These are phyloP conservation scores for Otus sunia DNA, from an alignment of 2,113 vertebrate species.

Conservation along the genomic window DNA sequence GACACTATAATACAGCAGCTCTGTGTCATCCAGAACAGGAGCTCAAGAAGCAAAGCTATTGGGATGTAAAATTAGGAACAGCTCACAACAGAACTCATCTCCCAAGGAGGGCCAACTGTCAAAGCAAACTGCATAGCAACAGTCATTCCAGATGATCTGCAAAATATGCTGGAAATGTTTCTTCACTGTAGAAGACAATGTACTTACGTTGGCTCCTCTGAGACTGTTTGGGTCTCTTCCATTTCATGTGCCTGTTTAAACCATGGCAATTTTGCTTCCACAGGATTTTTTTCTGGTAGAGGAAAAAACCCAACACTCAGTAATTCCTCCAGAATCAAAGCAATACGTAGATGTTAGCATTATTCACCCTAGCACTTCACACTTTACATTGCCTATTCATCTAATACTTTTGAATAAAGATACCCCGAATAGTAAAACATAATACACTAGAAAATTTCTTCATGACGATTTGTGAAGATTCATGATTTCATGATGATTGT, in stretches of 20 bases:
- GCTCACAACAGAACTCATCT: background rate
- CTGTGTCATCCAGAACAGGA: background rate
- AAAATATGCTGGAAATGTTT: background rate
- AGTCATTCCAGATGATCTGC: background rate
- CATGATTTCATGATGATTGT: background rate
- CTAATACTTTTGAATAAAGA: background rate
- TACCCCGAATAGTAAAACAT: background rate
- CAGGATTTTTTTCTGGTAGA: slow-evolving; percentile 82
- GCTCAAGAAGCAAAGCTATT: background rate
- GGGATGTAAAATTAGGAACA: background rate
- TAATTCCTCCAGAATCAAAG: background rate
- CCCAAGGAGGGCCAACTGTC: slow-evolving; percentile 9
- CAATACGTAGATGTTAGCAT: background rate
- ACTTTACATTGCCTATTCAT: background rate
- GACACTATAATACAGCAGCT: background rate
- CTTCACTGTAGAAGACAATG: background rate
- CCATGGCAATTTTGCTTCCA: slow-evolving; percentile 90
- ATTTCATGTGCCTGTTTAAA: slow-evolving; percentile 92
- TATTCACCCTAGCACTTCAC: background rate
- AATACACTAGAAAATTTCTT: background rate
- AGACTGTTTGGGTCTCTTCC: slow-evolving; percentile 80
- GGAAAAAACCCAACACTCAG: background rate
- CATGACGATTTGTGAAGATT: background rate
- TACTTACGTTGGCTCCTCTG: slow-evolving; percentile 91
- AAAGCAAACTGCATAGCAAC: background rate